Evolutionary conservation across 2,888 invertebrate genomes (phyloP), one percentile per base, ranked within the genome.

Genomic region (Atherix ibis): DNA sequence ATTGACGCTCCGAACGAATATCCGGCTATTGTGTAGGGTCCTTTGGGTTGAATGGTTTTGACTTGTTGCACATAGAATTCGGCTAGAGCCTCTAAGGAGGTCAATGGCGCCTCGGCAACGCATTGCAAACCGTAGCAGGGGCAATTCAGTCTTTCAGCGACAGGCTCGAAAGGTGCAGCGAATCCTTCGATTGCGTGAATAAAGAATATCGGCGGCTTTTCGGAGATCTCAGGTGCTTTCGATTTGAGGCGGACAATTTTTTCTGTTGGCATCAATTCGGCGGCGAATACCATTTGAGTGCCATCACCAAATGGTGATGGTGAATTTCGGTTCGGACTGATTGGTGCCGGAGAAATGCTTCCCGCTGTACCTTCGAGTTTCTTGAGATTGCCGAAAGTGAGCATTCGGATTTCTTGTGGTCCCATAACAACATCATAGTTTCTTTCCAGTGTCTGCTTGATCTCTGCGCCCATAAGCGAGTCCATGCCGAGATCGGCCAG

Each of bases 401-500:
- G 65, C 33, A 67, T 71, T 41, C 94, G 73, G 48, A 95, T 89
- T 62, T 94, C 92, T 59, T 87, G 85, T 46, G 91, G 84, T 41
- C 83, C 80, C 40, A 97, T 66, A 15, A 85, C 77, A 38, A 95
- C 64, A 59, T 97, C 94, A 63, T 82, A 92, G 51, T 83, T 85
- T 36, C 92, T 71, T 59, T 94, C 94, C 34, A 95, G 64, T 1
- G 87, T 85, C 63, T 94, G 94, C 59, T 95, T 95, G 52, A 98
- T 91, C 68, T 98, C 98, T 2, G 97, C 92, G 29, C 94, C 94
- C 97, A 97, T 97, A 45, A 98, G 65, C 2, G 95, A 95, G 58
- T 98, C 97, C 78, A 98, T 87, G 40, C 97, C 97, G 26, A 98
- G 71, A 59, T 98, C 97, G 18, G 89, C 88, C 30, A 98, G 65